A percentile compares a stretch with the other conserved stretches of the same genome.
Evolutionary conservation across 2,888 invertebrate genomes (phyloP).

Genomic region (Thera obeliscata): DNA sequence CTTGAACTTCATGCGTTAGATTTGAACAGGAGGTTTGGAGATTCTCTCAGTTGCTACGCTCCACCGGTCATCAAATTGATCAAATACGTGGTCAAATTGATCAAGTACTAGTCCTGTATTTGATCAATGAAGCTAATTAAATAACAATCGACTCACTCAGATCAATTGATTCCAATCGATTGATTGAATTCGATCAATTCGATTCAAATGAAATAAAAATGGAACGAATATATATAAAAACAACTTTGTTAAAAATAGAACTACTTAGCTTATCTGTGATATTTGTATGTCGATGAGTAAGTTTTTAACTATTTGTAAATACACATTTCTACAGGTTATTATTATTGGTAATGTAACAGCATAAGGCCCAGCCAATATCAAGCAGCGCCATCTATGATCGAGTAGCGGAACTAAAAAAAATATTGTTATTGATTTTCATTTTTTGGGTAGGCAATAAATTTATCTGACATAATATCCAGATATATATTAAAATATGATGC

Average conservation of each 20-base stretch:
- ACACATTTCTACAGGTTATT: no score
- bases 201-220: conserved; percentile 8
- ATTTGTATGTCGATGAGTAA: no score
- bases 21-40: no score
- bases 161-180: conserved; percentile 34
- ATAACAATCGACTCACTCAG: conserved; percentile 27
- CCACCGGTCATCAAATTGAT: neutral
- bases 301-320: no score
- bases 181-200: conserved; percentile 32
- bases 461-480: no score
- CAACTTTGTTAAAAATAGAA: neutral
- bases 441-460: neutral
- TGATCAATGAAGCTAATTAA: conserved; percentile 30
- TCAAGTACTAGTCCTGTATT: neutral
- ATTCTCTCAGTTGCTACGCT: neutral
- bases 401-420: conserved; percentile 25
- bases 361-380: neutral
- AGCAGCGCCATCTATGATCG: conserved; percentile 45
- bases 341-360: no score
- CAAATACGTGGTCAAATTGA: neutral
- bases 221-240: no score
- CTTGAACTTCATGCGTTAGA: no score
- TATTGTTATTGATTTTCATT: neutral
- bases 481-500: neutral
- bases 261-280: neutral